These are phyloP conservation scores for Nebria ingens DNA, from an alignment of 1,140 invertebrate species.

Conservation along the genomic window DNA sequence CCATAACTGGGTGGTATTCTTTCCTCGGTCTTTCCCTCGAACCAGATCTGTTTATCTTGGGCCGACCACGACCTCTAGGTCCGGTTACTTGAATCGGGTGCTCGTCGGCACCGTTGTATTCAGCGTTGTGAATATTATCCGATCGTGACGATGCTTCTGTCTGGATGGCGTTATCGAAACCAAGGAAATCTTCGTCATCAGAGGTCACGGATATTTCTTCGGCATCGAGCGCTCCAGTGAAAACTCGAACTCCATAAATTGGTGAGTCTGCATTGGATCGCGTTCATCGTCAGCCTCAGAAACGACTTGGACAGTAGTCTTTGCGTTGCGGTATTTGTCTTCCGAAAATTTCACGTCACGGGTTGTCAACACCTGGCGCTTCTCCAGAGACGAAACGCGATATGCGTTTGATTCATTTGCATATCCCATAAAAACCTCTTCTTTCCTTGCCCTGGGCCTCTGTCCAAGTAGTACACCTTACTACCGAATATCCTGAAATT, in stretches of 20 bases:
- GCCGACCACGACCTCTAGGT: background rate
- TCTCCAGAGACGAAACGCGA: conserved; percentile 15
- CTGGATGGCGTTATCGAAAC: background rate
- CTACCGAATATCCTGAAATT: conserved; percentile 13
- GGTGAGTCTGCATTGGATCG: background rate
- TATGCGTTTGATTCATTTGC: conserved; percentile 14
- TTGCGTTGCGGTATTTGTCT: background rate
- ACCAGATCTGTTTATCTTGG: background rate
- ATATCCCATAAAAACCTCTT: conserved; percentile 12
- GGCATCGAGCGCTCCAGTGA: background rate
- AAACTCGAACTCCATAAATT: background rate
- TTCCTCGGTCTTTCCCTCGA: background rate
- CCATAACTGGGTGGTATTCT: background rate
- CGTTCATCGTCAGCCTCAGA: background rate
- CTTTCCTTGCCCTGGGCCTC: conserved; percentile 13
- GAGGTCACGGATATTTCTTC: background rate
- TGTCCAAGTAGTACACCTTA: conserved; percentile 13
- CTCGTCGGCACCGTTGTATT: background rate
- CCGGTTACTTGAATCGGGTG: background rate
- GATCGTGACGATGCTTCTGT: background rate
- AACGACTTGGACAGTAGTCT: background rate
- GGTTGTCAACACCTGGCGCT: conserved; percentile 10
- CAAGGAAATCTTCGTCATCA: background rate
- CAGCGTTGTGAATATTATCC: background rate
- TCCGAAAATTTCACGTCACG: conserved; percentile 13